Conservation (phyloP, 1,140 invertebrate species). For the Cataglyphis hispanica region DNA sequence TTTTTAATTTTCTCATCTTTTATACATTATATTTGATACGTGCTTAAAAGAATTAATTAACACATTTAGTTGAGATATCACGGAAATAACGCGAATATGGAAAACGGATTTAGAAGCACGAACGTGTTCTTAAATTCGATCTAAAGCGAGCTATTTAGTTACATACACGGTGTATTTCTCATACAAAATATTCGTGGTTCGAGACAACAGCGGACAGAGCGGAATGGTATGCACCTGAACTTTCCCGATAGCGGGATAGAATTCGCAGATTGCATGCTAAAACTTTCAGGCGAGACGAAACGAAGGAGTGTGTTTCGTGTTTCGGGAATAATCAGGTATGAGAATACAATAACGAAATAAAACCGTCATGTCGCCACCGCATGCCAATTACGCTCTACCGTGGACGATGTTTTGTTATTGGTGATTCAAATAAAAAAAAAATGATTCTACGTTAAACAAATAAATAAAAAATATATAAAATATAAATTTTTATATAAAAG, state of each 20-base stretch:
- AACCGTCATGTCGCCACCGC: conserved; percentile 22
- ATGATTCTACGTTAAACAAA: background rate
- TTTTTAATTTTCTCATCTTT: background rate
- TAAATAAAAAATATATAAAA: background rate
- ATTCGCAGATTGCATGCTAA: conserved; percentile 72
- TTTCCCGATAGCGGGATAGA: conserved; percentile 61
- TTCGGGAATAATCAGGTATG: conserved; percentile 52
- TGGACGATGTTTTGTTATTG: background rate
- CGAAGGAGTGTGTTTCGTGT: conserved; percentile 16
- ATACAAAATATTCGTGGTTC: conserved; percentile 64
- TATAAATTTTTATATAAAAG: background rate
- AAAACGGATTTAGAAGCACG: conserved; percentile 12
- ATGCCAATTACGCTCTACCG: background rate
- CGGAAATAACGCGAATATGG: conserved; percentile 1
- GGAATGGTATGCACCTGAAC: conserved; percentile 27
- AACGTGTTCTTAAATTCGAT: conserved; percentile 22
- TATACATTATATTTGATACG: background rate
- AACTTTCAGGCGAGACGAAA: conserved; percentile 68
- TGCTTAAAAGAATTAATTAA: background rate
- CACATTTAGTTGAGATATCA: background rate
- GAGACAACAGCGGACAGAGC: conserved; percentile 58
- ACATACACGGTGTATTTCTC: conserved; percentile 14
- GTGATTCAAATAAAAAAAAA: background rate
- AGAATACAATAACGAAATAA: conserved; percentile 64
- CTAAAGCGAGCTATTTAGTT: conserved; percentile 21